phyloP scores from a whole-genome alignment of 2,113 vertebrate genomes.

The Suricata suricatta region DNA sequence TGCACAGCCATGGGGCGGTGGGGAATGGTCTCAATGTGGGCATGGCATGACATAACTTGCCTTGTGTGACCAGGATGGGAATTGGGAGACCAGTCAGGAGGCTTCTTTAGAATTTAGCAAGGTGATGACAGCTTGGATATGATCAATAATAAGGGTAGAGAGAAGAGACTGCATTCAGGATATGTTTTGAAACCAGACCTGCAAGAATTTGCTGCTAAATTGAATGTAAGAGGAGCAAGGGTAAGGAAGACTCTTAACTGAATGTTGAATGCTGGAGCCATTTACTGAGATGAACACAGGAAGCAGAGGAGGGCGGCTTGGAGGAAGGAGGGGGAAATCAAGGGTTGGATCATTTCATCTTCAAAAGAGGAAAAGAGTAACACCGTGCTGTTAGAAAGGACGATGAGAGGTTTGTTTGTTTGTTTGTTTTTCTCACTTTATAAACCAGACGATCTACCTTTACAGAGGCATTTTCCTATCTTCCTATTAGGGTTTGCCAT shows the following conservation, averaged over 20 bases:
- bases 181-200: not conserved
- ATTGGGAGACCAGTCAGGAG: not conserved
- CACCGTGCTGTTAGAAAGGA: not conserved
- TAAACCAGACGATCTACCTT: not conserved
- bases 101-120: not conserved
- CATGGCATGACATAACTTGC: not conserved
- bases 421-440: not conserved
- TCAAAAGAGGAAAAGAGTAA: not conserved
- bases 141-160: not conserved
- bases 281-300: not conserved
- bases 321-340: not conserved
- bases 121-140: not conserved
- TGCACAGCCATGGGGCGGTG: accelerated
- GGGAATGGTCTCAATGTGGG: not conserved
- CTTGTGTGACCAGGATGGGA: not conserved
- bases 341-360: not conserved
- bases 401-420: not conserved
- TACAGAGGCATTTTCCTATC: not conserved
- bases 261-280: not conserved
- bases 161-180: not conserved
- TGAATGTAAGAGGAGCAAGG: not conserved
- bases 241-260: not conserved
- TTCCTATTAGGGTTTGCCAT: not conserved
- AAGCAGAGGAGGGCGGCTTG: not conserved
- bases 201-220: not conserved